Conservation (phyloP, 92 coral and sea anemone genomes). For the Umimayanthus chanpuru region DNA sequence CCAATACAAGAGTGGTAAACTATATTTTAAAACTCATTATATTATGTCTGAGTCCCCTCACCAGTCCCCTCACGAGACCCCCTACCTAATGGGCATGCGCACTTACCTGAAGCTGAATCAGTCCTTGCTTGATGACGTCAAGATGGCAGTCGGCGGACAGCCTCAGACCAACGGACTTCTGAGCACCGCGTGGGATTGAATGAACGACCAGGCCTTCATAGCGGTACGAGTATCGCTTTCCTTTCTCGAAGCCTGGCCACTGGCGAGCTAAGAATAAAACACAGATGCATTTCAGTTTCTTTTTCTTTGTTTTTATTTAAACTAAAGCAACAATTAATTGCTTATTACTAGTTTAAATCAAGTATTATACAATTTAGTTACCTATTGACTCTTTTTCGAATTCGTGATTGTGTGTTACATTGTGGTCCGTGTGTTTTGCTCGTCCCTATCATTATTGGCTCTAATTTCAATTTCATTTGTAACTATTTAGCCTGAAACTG, state of each 20-base stretch:
- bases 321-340: too few species aligned
- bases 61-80: background rate
- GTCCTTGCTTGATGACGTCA: constrained; percentile 48
- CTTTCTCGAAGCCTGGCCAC: constrained; percentile 61
- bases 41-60: background rate
- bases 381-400: too few species aligned
- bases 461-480: too few species aligned
- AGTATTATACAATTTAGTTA: too few species aligned
- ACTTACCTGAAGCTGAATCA: constrained; percentile 70
- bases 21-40: too few species aligned
- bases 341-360: too few species aligned
- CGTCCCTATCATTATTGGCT: too few species aligned
- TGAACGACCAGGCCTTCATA: constrained; percentile 71
- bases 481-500: too few species aligned
- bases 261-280: background rate
- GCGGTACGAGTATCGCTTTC: constrained; percentile 69
- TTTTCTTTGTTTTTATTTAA: too few species aligned
- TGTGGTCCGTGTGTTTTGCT: too few species aligned
- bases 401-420: too few species aligned
- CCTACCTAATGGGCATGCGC: background rate
- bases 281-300: background rate
- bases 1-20: too few species aligned
- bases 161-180: constrained; percentile 77
- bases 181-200: constrained; percentile 70
- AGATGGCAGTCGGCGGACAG: constrained; percentile 65